Percentiles rank a stretch among this genome's conserved stretches.
Conservation (phyloP, 2,113 vertebrate genomes). For the Lepidothrix coronata region DNA sequence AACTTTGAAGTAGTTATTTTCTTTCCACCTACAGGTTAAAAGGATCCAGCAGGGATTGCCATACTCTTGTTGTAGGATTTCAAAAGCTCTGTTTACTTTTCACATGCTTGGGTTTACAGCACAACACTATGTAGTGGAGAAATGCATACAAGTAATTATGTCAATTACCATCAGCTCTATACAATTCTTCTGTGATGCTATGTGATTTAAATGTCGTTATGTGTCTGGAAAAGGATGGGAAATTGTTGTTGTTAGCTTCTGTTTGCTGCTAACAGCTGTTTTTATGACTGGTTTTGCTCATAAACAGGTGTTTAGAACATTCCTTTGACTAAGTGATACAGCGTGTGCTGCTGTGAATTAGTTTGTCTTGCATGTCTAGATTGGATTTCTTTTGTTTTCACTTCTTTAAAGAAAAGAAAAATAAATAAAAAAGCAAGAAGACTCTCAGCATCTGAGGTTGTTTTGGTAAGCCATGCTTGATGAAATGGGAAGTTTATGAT, state of each 20-base stretch:
- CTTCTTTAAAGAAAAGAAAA: slow-evolving; percentile 4
- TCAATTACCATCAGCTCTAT: slow-evolving; percentile 72
- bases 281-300: slow-evolving; percentile 81
- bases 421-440: neutral
- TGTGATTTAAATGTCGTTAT: slow-evolving; percentile 72
- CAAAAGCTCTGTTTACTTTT: slow-evolving; percentile 70
- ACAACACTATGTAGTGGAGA: slow-evolving; percentile 72
- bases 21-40: slow-evolving; percentile 47
- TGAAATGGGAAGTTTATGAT: neutral
- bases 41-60: slow-evolving; percentile 30
- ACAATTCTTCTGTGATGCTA: slow-evolving; percentile 66
- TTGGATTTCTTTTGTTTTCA: slow-evolving; percentile 27
- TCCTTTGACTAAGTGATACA: slow-evolving; percentile 64
- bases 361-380: slow-evolving; percentile 53
- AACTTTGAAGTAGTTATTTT: slow-evolving; percentile 42
- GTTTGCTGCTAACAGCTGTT: slow-evolving; percentile 76
- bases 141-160: slow-evolving; percentile 75
- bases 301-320: slow-evolving; percentile 79
- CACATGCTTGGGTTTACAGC: slow-evolving; percentile 65
- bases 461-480: neutral
- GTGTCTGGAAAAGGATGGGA: slow-evolving; percentile 69
- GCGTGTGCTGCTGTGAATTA: slow-evolving; percentile 41
- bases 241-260: slow-evolving; percentile 65
- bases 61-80: slow-evolving; percentile 52
- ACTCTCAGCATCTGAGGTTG: neutral